A percentile compares a stretch with the other conserved stretches of the same genome.
Conservation (phyloP, 2,113 vertebrate genomes). For the Vimba vimba region DNA sequence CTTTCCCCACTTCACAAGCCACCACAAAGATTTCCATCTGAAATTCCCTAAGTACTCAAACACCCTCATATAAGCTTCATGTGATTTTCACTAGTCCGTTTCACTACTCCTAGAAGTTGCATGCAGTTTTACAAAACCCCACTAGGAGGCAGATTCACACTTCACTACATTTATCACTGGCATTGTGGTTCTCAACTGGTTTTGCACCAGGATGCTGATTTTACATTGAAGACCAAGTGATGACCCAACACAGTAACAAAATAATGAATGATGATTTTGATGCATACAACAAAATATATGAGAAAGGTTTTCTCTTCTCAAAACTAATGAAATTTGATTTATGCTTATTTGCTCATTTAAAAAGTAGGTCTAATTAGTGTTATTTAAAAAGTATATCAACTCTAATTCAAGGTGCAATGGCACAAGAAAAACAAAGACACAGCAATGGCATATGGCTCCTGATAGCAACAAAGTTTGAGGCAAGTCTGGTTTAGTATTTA, state of each 20-base stretch:
- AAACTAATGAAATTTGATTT: not conserved
- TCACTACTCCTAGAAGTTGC: too few relatives aligned
- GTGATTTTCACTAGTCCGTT: not conserved
- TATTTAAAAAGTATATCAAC: too few relatives aligned
- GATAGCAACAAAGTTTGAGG: not conserved
- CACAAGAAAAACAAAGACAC: too few relatives aligned
- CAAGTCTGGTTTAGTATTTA: not conserved
- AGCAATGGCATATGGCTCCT: too few relatives aligned
- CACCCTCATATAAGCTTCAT: not conserved
- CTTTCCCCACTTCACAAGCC: not conserved
- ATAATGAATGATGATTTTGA: not conserved
- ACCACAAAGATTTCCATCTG: not conserved
- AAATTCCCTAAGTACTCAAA: not conserved
- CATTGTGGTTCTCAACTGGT: not conserved
- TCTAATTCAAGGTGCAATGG: too few relatives aligned
- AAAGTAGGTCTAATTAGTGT: not conserved
- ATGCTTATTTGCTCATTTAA: not conserved
- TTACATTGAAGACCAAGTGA: not conserved
- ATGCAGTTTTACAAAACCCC: not conserved
- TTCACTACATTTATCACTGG: not conserved
- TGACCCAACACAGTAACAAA: not conserved
- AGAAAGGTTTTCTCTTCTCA: not conserved
- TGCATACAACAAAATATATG: not conserved
- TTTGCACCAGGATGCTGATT: not conserved
- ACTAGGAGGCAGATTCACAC: slow-evolving; percentile 9